Percentiles rank a stretch among this genome's conserved stretches.
Evolutionary conservation across 2,113 vertebrate genomes (phyloP).

Genomic region (Alouatta palliata): DNA sequence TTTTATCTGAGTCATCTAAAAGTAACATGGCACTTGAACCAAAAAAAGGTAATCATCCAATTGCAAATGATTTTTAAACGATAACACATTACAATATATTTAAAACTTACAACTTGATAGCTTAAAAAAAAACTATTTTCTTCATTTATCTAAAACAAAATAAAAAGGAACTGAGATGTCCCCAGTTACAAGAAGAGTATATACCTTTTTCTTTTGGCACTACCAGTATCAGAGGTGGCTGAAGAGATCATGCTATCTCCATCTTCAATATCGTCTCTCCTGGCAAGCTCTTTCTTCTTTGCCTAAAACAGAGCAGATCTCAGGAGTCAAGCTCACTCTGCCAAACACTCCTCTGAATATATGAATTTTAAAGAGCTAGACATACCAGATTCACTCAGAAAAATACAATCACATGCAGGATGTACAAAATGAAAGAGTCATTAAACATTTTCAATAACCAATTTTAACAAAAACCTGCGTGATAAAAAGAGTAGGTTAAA

Average conservation of each 20-base stretch:
- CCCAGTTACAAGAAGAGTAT: background rate
- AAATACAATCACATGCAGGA: constrained; percentile 41
- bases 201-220: constrained; percentile 97
- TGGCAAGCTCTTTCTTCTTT: constrained; percentile 96
- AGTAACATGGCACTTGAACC: background rate
- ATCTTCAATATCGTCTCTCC: constrained; percentile 94
- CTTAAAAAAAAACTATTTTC: background rate
- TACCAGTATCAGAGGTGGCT: constrained; percentile 94
- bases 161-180: constrained; percentile 6
- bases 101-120: constrained; percentile 39
- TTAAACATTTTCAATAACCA: constrained; percentile 52
- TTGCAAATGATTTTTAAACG: constrained; percentile 52
- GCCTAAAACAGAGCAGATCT: constrained; percentile 85
- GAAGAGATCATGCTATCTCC: constrained; percentile 98
- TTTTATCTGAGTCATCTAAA: constrained; percentile 17
- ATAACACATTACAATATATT: constrained; percentile 12
- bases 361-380: constrained; percentile 76
- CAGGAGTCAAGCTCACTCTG: constrained; percentile 65
- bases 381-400: constrained; percentile 64
- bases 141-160: constrained; percentile 52
- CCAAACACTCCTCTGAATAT: constrained; percentile 61
- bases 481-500: constrained; percentile 22
- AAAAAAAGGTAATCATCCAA: background rate
- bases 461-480: constrained; percentile 36
- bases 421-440: constrained; percentile 61